A percentile compares a stretch with the other conserved stretches of the same genome.
phyloP scores from a whole-genome alignment of 2,113 vertebrate species.

The Corvus moneduloides region DNA sequence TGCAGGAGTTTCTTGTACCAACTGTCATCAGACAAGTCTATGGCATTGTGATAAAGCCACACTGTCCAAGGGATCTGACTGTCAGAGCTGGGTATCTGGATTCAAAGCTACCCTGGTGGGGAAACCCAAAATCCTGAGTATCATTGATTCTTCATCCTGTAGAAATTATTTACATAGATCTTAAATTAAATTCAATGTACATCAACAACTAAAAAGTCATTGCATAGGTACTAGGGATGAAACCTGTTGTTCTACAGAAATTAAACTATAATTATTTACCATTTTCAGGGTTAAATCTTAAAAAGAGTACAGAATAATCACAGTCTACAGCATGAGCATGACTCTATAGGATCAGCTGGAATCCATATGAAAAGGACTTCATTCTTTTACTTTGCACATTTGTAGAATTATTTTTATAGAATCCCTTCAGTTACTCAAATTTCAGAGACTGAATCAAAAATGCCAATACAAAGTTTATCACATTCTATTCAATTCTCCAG shows the following conservation, averaged over 20 bases:
- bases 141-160: neutral
- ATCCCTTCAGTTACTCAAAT: constrained; percentile 1
- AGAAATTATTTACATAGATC: neutral
- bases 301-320: neutral
- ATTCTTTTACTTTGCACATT: constrained; percentile 4
- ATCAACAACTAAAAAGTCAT: neutral
- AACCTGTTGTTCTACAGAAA: neutral
- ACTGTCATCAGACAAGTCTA: neutral
- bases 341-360: constrained; percentile 7
- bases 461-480: constrained; percentile 39
- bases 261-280: neutral
- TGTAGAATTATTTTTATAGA: constrained; percentile 26
- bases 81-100: neutral
- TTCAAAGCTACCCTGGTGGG: neutral
- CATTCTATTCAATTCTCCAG: constrained; percentile 32
- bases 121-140: neutral
- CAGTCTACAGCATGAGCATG: neutral
- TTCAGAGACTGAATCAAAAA: constrained; percentile 43
- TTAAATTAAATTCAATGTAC: neutral
- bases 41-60: neutral
- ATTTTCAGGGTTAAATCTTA: neutral
- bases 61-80: neutral
- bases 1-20: neutral
- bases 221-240: neutral
- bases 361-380: neutral